Evolutionary conservation across 2,888 invertebrate species (phyloP), one percentile per base, ranked within the genome.

Genomic region (Clistopyga incitator): DNA sequence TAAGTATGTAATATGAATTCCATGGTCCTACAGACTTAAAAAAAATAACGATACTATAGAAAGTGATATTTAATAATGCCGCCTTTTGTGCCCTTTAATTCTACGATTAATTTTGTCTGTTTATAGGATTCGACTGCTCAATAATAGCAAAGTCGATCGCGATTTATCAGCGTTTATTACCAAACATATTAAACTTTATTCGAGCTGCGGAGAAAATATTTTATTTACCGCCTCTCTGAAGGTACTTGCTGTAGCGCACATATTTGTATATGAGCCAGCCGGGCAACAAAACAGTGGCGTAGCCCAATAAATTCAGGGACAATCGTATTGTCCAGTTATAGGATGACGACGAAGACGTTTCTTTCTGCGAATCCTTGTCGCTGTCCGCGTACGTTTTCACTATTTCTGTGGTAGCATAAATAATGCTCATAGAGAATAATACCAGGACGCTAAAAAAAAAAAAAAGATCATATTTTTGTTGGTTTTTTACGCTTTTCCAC

Each of bases 281-380:
- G 1, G 99, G 98, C 81, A 98, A 93, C 91, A 98, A 94, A 78
- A 99, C 95, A n/a, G 98, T 97, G 3, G 96, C 95, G 93, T 99
- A 99, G 15, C 98, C 98, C 20, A 97, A 94, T 77, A 98, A 94
- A 93, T 99, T 99, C 29, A 97, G 94, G 54, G 96, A 90, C 54
- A 98, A 94, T 85, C 97, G 95, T 87, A 97, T 94, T 20, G 97
- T 90, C 98, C 98, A 98, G 80, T 94, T 94, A 87, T 95, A 96
- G 79, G 94, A 93, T 52, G 94, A 93, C 59, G 90, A 86, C 13
- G 94, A 93, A 50, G 94, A 93, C 61, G 90, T 86, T 15, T 88
- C 86, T 64, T 89, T 90, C 38, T 90, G 82, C 56, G 91, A 84
- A n/a, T 89, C 88, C 18, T 90, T 87, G 79, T 88, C 90, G 59